Conservation (phyloP, 2,888 invertebrate genomes). For the Hypomecis punctinalis region DNA sequence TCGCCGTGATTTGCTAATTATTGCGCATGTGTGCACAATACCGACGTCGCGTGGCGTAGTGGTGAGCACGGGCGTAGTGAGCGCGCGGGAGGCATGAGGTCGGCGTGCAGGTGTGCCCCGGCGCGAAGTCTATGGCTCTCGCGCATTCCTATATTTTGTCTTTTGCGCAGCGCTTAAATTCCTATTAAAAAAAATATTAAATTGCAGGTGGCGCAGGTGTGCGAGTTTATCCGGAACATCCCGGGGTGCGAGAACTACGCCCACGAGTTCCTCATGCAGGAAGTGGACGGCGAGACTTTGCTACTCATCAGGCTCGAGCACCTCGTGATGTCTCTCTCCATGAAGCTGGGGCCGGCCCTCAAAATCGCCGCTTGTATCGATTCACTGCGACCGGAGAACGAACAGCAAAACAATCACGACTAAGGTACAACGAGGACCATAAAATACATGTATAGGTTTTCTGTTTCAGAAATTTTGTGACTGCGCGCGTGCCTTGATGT, state of each 20-base stretch:
- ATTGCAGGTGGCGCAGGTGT: conserved; percentile 92
- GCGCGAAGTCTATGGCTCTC: too few species aligned
- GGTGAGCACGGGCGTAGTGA: too few species aligned
- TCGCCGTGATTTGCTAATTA: too few species aligned
- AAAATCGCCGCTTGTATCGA: conserved; percentile 98
- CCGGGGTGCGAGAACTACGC: conserved; percentile 97
- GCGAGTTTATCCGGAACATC: conserved; percentile 94
- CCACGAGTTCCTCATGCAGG: conserved; percentile 97
- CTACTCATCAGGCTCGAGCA: conserved; percentile 97
- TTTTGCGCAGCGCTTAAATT: too few species aligned
- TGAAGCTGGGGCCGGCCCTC: conserved; percentile 97
- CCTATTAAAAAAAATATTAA: background rate
- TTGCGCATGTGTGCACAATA: too few species aligned
- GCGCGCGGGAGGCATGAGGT: too few species aligned
- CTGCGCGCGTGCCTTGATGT: background rate
- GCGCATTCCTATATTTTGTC: too few species aligned
- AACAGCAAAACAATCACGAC: conserved; percentile 65
- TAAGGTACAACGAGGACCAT: conserved; percentile 55
- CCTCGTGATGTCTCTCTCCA: conserved; percentile 96
- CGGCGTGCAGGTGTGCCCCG: too few species aligned
- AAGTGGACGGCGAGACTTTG: conserved; percentile 98
- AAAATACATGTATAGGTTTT: background rate
- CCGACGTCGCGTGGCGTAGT: too few species aligned
- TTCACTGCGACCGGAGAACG: conserved; percentile 89
- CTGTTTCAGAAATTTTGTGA: background rate